Evolutionary conservation across 53 echinoderm and acorn worm genomes (phyloP).

Genomic region (Antedon mediterranea): DNA sequence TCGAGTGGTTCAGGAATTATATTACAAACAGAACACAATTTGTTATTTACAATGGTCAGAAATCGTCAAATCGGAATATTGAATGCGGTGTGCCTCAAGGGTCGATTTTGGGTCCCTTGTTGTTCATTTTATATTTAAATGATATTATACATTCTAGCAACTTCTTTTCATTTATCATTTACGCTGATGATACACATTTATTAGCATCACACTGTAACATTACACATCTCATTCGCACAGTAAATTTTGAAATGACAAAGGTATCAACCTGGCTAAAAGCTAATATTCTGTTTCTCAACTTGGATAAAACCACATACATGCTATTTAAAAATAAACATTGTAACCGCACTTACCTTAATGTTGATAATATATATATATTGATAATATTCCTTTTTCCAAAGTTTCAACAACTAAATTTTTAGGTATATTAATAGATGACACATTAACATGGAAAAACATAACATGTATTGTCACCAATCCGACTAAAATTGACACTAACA

Average conservation of each 20-base stretch:
- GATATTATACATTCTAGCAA: neutral
- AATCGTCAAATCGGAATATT: neutral
- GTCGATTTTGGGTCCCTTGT: constrained; percentile 6
- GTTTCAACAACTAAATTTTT: constrained; percentile 6
- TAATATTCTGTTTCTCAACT: neutral
- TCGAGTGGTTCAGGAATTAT: constrained; percentile 22
- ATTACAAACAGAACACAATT: constrained; percentile 7
- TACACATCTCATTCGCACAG: neutral
- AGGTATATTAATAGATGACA: constrained; percentile 1
- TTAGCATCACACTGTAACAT: neutral
- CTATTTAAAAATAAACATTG: neutral
- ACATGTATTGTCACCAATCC: neutral
- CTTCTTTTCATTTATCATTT: neutral
- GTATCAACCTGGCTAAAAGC: constrained; percentile 5
- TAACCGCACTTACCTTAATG: neutral
- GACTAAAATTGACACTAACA: neutral
- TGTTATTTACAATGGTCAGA: constrained; percentile 2
- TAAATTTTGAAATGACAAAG: neutral
- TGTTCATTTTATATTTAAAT: constrained; percentile 15
- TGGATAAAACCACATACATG: constrained; percentile 8
- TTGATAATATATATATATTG: neutral
- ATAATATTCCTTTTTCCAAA: neutral
- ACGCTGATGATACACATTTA: neutral
- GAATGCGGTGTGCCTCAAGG: constrained; percentile 12
- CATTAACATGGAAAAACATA: constrained; percentile 12